phyloP scores from a whole-genome alignment of 2,888 invertebrate species.

The Andrena haemorrhoa region DNA sequence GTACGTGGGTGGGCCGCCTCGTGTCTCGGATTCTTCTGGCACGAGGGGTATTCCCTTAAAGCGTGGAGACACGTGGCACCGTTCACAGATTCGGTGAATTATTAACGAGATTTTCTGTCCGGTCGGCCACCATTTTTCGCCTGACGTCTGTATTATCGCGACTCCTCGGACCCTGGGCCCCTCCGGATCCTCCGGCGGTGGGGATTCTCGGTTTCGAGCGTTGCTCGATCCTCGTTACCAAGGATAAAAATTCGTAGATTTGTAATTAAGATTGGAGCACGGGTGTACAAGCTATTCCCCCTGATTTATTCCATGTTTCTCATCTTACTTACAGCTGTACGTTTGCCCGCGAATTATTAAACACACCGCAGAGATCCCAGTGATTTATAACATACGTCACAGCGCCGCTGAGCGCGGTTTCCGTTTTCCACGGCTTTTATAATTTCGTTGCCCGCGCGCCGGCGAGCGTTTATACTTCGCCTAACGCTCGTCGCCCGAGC shows the following conservation, averaged over 20 bases:
- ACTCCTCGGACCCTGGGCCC: background rate
- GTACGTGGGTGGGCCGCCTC: conserved; percentile 76
- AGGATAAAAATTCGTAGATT: background rate
- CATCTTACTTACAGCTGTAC: background rate
- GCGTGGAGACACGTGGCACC: conserved; percentile 65
- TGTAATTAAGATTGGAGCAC: background rate
- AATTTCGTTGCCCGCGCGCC: background rate
- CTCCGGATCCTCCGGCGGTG: too few species aligned
- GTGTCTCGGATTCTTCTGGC: conserved; percentile 68
- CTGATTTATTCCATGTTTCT: background rate
- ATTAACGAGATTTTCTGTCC: conserved; percentile 54
- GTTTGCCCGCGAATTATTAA: background rate
- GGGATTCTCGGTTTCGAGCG: background rate
- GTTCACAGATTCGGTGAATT: conserved; percentile 62
- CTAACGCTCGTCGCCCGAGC: background rate
- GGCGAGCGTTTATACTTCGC: conserved; percentile 8
- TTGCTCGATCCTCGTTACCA: background rate
- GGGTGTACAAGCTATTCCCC: background rate
- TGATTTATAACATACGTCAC: background rate
- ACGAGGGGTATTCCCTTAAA: conserved; percentile 56
- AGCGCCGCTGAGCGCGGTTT: too few species aligned
- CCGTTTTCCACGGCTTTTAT: background rate
- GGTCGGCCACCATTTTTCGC: conserved; percentile 32
- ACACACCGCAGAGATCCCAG: background rate
- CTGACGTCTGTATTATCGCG: conserved; percentile 53